Conservation (phyloP, 1,140 invertebrate genomes). For the Drosophila athabasca region DNA sequence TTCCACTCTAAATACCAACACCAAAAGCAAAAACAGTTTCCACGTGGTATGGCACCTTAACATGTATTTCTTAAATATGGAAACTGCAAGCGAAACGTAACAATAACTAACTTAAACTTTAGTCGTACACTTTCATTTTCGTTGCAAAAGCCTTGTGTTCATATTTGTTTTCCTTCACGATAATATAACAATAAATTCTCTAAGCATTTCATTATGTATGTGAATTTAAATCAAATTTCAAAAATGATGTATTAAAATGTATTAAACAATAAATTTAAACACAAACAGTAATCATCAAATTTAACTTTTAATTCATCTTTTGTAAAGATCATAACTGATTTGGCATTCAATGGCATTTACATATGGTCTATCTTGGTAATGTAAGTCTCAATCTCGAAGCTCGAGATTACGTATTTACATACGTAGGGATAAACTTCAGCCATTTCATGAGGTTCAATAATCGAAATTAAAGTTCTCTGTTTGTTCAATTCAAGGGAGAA, state of each 20-base stretch:
- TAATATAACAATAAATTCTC: slow-evolving; percentile 28
- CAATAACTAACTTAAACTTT: slow-evolving; percentile 66
- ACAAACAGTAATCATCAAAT: slow-evolving; percentile 18
- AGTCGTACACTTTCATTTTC: slow-evolving; percentile 43
- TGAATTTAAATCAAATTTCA: slow-evolving; percentile 59
- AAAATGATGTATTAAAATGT: slow-evolving; percentile 65
- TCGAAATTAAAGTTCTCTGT: no score
- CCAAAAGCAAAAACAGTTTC: not conserved
- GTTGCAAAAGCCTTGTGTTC: slow-evolving; percentile 53
- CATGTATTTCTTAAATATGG: slow-evolving; percentile 66
- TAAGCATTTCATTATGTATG: slow-evolving; percentile 43
- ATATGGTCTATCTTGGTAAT: no score
- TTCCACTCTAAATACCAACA: slow-evolving; percentile 32
- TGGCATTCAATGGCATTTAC: no score
- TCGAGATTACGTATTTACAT: no score
- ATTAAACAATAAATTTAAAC: slow-evolving; percentile 60
- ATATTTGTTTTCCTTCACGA: slow-evolving; percentile 18
- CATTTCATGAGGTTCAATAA: no score
- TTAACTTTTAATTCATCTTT: not conserved
- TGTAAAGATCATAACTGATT: no score
- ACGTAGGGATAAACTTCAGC: no score
- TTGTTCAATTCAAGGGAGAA: no score
- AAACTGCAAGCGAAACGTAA: slow-evolving; percentile 52
- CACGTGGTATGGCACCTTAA: slow-evolving; percentile 19
- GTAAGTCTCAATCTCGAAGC: no score